Evolutionary conservation across 2,113 vertebrate genomes (phyloP).

Genomic region (Campylomormyrus numenius): DNA sequence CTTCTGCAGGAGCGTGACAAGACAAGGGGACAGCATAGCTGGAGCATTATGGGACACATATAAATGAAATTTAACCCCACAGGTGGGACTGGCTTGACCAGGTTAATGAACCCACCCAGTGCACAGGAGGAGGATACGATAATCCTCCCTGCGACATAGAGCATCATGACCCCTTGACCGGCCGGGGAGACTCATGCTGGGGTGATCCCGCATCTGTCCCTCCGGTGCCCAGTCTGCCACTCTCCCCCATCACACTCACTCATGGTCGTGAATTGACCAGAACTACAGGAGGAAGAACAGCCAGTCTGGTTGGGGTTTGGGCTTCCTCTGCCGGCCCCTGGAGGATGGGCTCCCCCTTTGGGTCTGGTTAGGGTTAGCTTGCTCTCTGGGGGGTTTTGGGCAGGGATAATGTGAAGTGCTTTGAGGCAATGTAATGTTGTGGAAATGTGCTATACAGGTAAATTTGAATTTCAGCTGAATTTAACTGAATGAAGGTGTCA

Average conservation of each 20-base stretch:
- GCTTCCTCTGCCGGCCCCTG: no score
- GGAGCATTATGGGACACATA: not conserved
- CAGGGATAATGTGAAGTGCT: not conserved
- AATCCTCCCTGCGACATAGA: conserved; percentile 21
- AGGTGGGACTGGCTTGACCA: not conserved
- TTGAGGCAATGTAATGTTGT: not conserved
- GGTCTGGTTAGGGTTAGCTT: not conserved
- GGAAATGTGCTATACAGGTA: not conserved
- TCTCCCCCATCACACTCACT: not conserved
- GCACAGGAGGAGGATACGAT: not conserved
- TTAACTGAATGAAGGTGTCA: not conserved
- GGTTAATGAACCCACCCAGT: not conserved
- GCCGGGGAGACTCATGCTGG: not conserved
- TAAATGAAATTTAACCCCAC: not conserved
- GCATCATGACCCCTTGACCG: not conserved
- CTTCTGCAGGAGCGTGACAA: not conserved
- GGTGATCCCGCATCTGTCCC: not conserved
- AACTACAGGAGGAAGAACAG: not conserved
- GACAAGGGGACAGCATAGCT: not conserved
- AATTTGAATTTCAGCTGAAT: not conserved
- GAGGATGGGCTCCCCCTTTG: no score
- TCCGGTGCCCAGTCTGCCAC: not conserved
- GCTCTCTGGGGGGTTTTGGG: not conserved
- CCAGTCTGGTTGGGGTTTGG: not conserved
- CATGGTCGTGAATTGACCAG: not conserved